Evolutionary conservation across 2,797 vertebrate genomes (phyloP), one percentile per base, ranked within the genome.

Genomic region (Basileuterus tristriatus): DNA sequence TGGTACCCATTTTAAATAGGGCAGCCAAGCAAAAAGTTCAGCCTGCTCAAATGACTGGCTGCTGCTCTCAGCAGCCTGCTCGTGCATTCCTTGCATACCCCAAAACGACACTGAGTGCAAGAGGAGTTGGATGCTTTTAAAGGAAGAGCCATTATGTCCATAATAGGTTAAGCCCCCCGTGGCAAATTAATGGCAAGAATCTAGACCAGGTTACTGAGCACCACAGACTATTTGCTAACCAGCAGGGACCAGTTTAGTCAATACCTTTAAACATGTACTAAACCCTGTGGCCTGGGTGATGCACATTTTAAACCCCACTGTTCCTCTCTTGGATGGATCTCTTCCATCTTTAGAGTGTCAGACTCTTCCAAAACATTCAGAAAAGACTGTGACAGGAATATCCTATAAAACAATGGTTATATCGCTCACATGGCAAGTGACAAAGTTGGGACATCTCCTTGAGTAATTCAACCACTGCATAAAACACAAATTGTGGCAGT

Each of bases 1-100:
- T 71, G 83, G 86, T 79, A 75, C 62, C 69, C 86, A 94, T 89
- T 93, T 95, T 94, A 96, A 96, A 92, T 41, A 81, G 83, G 68
- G 86, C 83, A 94, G 79, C 76, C 52, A 69, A 90, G 87, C 86
- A 96, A 84, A 88, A 87, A 79, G 81, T 79, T 69, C 65, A 90
- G 55, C 20, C 70, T 60, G 72, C 83, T 72, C 44, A 60, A 75
- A 72, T 41, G 71, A 62, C 75, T 69, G 20, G 68, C 81, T 93
- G 58, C 71, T 34, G 8, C 53, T 87, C 80, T 79, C 90, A 82
- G 84, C 67, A 84, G 87, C 83, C 71, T 64, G 46, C 77, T 76
- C 36, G 5, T 50, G 83, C 58, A 84, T 93, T 95, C 94, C 56
- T 87, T 47, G 80, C 84, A 89, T 93, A 74, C 63, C 62, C 71